Conservation (phyloP, 2,113 vertebrate genomes). For the Phycodurus eques region DNA sequence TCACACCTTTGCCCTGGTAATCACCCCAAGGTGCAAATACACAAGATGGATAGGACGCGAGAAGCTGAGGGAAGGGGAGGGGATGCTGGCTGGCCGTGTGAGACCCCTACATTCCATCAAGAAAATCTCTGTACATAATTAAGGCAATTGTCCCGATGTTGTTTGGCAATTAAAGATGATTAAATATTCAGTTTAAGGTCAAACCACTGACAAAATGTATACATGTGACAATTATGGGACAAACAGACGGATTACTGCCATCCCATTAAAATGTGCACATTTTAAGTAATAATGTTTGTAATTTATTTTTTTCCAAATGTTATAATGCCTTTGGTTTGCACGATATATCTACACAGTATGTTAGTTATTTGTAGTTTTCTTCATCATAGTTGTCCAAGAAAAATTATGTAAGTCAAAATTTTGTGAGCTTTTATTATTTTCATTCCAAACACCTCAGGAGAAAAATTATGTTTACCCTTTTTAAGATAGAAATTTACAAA, state of each 20-base stretch:
- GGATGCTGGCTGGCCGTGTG: background rate
- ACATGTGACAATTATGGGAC: constrained; percentile 7
- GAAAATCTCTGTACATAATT: constrained; percentile 62
- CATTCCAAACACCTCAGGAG: too few relatives aligned
- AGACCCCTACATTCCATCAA: constrained; percentile 64
- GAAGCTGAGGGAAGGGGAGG: constrained; percentile 15
- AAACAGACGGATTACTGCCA: background rate
- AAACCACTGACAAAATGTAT: constrained; percentile 45
- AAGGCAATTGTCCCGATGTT: constrained; percentile 51
- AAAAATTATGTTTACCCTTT: too few relatives aligned
- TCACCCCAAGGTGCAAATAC: constrained; percentile 78
- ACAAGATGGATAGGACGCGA: constrained; percentile 57
- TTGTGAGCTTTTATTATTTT: background rate
- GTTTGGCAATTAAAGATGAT: constrained; percentile 65
- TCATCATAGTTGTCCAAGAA: background rate
- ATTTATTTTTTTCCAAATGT: background rate
- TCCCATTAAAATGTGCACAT: background rate
- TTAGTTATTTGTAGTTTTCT: too few relatives aligned
- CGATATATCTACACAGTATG: too few relatives aligned
- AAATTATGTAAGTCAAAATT: background rate
- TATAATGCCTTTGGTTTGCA: too few relatives aligned
- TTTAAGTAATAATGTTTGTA: background rate
- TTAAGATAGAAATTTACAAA: too few relatives aligned
- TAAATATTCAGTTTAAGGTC: constrained; percentile 69
- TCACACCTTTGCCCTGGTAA: constrained; percentile 84